phyloP scores from a whole-genome alignment of 2,113 vertebrate species.

The Lota lota region DNA sequence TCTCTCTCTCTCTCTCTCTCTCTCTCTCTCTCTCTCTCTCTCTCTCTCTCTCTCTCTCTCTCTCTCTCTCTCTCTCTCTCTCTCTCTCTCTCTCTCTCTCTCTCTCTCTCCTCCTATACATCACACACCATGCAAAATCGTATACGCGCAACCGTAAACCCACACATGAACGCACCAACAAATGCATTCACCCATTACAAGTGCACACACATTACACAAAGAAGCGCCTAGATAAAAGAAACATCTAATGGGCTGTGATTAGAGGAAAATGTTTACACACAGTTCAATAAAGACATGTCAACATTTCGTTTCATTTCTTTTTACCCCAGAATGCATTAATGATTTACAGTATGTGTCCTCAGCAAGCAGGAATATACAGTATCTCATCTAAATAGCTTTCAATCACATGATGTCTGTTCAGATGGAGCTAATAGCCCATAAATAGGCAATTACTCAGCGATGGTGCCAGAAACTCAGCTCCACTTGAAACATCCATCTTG shows the following conservation, averaged over 20 bases:
- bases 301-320: constrained; percentile 17
- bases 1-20: too few relatives aligned
- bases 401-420: constrained; percentile 38
- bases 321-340: constrained; percentile 28
- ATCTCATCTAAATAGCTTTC: constrained; percentile 44
- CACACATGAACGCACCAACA: constrained; percentile 28
- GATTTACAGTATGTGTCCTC: constrained; percentile 34
- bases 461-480: constrained; percentile 13
- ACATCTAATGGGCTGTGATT: constrained; percentile 53
- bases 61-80: too few relatives aligned
- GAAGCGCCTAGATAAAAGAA: constrained; percentile 26
- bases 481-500: constrained; percentile 16
- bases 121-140: constrained; percentile 29
- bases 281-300: constrained; percentile 50
- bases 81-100: too few relatives aligned
- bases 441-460: constrained; percentile 38
- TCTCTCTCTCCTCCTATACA: constrained; percentile 17
- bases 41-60: too few relatives aligned
- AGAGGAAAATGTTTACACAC: constrained; percentile 42
- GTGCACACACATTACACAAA: constrained; percentile 36
- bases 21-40: too few relatives aligned
- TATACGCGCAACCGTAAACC: constrained; percentile 14
- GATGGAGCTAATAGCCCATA: constrained; percentile 44
- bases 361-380: constrained; percentile 40
- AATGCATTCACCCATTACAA: constrained; percentile 26